Base-by-base conservation (phyloP, 1,140 invertebrate genomes). In the Dermatophagoides farinae region DNA sequence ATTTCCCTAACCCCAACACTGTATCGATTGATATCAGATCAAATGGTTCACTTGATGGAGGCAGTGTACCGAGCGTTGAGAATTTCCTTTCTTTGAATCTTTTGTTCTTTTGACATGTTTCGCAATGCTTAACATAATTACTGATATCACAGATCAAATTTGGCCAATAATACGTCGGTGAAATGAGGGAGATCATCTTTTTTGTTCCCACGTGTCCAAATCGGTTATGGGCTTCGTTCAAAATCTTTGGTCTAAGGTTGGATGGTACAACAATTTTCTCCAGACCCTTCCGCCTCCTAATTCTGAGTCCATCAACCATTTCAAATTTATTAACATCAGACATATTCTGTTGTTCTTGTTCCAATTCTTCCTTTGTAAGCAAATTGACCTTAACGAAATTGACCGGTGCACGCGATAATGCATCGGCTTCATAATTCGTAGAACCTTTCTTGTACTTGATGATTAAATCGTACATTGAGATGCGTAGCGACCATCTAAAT, bases 61-160 rank as follows among this genome's bases (percentile, higher is more conserved):
- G 31, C 31, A 31, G 8, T 4, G 31, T 31, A 8, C 31, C 31
- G 2, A 31, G 31, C 8, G 8, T 8, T 8, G 31, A 31, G 8
- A 31, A 31, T 8, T 31, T 31, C 8, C 8, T 31, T 4, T 31
- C 31, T 31, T 31, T 31, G 31, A 31, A 31, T 31, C 8, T 31
- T 31, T 31, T 31, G 8, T 31, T 31, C 31, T 31, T 31, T 31
- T 31, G 31, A 31, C 31, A 31, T 4, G 31, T 31, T 31, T 31
- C 31, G 8, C 31, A 31, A 31, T 31, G 31, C 8, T 72, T 74
- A 12, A 57, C 20, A 31, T 47, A 40, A 31, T 46, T 12, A 25
- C 41, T 11, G 43, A 40, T 25, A 16, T 39, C 14, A 20, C 12
- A 8, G 9, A 43, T n/a, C 16, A 10, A 14, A 11, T 58, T 14